These are phyloP conservation scores for Nyctibius bracteatus DNA, from an alignment of 2,113 vertebrate species.

Conservation along the genomic window DNA sequence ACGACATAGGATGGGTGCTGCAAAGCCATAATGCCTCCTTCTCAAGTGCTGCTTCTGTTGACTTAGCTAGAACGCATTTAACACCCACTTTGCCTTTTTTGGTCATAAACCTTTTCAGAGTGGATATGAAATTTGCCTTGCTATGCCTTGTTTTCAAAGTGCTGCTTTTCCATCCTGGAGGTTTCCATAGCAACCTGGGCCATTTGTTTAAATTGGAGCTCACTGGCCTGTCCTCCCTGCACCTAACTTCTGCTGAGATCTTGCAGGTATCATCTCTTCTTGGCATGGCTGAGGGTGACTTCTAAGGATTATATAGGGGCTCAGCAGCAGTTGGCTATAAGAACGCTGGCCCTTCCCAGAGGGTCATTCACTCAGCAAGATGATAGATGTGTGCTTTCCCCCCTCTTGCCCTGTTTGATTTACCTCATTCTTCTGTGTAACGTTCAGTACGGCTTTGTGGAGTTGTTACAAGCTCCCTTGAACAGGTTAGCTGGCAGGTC, in stretches of 20 bases:
- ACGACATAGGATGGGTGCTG: neutral
- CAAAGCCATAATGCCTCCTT: neutral
- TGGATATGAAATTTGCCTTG: conserved; percentile 26
- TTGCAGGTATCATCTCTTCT: neutral
- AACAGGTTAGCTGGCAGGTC: neutral
- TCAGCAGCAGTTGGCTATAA: neutral
- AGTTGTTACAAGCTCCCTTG: neutral
- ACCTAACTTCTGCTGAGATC: neutral
- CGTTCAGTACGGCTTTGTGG: neutral
- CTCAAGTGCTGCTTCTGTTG: conserved; percentile 18
- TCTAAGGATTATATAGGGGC: neutral
- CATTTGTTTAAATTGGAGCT: conserved; percentile 38
- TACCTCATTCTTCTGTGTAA: neutral
- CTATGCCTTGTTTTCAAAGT: neutral
- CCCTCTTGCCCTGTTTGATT: neutral
- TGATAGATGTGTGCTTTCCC: neutral
- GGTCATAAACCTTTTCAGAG: conserved; percentile 54
- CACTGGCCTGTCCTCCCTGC: neutral
- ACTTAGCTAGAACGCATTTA: conserved; percentile 5
- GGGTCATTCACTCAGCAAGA: neutral
- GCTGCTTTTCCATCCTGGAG: conserved; percentile 16
- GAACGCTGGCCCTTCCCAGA: neutral
- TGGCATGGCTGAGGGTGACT: neutral
- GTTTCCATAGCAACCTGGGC: conserved; percentile 63
- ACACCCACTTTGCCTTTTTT: conserved; percentile 70